phyloP scores from a whole-genome alignment of 2,797 vertebrate species.

The Silurus lanzhouensis region DNA sequence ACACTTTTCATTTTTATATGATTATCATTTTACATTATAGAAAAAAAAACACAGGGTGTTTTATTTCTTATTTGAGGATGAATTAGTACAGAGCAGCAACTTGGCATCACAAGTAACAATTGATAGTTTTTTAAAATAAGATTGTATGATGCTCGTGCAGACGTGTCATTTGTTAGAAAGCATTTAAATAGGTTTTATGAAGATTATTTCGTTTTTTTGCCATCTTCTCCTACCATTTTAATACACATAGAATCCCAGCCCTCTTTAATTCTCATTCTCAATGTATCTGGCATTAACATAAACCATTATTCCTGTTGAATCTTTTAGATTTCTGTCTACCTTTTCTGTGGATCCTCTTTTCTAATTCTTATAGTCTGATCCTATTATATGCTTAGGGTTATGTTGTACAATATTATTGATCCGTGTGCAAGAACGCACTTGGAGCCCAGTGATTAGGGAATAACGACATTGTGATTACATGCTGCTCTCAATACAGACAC shows the following conservation, averaged over 20 bases:
- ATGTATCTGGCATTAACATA: not conserved
- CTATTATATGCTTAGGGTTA: not conserved
- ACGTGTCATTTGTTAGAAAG: not conserved
- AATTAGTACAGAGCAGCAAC: not conserved
- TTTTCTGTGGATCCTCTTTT: not conserved
- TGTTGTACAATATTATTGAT: constrained; percentile 18
- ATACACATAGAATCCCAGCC: not conserved
- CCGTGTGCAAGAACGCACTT: constrained; percentile 26
- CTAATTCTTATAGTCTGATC: not conserved
- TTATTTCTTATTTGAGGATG: not conserved
- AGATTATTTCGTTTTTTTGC: not conserved
- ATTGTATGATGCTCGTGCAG: not conserved
- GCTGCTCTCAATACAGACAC: constrained; percentile 42
- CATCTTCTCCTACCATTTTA: not conserved
- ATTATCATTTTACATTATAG: not conserved
- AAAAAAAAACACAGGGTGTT: not conserved
- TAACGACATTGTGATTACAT: constrained; percentile 46
- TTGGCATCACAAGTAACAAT: not conserved
- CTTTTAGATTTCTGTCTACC: not conserved
- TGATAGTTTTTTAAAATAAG: not conserved
- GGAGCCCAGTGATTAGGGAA: constrained; percentile 46
- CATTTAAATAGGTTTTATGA: not conserved
- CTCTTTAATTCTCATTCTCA: not conserved
- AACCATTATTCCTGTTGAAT: not conserved
- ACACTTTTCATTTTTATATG: not conserved